Percentiles rank a stretch among this genome's conserved stretches.
phyloP scores from a whole-genome alignment of 2,797 vertebrate genomes.

The Psittacula echo region DNA sequence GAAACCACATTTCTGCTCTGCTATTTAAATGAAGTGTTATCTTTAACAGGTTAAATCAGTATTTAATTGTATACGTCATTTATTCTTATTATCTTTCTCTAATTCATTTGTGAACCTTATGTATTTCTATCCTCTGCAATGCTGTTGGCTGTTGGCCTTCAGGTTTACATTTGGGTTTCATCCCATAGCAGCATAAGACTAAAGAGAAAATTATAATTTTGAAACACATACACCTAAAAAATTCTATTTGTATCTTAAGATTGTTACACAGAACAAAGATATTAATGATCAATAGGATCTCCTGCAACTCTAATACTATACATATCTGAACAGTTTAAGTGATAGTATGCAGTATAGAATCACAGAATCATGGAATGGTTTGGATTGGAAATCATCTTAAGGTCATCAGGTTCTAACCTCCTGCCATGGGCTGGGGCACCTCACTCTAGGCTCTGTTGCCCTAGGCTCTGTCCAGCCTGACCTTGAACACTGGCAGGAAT shows the following conservation, averaged over 20 bases:
- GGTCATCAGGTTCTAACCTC: not conserved
- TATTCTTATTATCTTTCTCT: not conserved
- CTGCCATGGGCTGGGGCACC: not conserved
- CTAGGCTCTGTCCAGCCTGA: not conserved
- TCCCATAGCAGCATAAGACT: not conserved
- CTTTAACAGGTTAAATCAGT: not conserved
- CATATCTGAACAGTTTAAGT: not conserved
- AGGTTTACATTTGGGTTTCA: not conserved
- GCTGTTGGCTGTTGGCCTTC: not conserved
- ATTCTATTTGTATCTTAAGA: not conserved
- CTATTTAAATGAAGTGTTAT: not conserved
- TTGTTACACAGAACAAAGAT: not conserved
- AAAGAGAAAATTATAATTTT: not conserved
- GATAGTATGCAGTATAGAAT: not conserved
- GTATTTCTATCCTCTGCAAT: not conserved
- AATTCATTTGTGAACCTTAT: not conserved
- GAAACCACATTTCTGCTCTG: not conserved
- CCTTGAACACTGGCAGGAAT: not conserved
- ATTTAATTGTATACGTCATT: not conserved
- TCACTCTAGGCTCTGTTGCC: not conserved
- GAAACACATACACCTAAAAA: not conserved
- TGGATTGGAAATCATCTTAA: not conserved
- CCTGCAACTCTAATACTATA: not conserved
- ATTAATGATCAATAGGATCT: not conserved
- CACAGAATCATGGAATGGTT: not conserved